Base-by-base conservation (phyloP, 1,140 invertebrate species). In the Drosophila tristis region DNA sequence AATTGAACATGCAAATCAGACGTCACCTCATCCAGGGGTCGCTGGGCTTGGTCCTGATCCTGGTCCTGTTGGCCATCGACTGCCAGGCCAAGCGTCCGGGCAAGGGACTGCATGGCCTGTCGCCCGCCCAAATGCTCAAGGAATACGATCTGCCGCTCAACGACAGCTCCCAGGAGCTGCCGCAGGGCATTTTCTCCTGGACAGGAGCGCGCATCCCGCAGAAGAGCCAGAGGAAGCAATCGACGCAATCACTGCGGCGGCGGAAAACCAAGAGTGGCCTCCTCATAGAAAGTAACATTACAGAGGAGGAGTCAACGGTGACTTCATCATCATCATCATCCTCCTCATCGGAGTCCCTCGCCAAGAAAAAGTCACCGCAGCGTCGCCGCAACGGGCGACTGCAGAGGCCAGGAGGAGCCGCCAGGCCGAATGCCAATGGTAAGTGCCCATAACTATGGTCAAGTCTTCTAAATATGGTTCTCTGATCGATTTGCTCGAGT, bases 231-330 rank as follows among this genome's bases (percentile, higher is more conserved):
- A 11, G 43, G 35, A 59, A 62, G 50, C 50, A 25, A 6, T 42
- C 44, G 23, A 31, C 31, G 0, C 48, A 71, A 23, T 71, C 61
- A 49, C 16, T 60, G 8, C 67, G 84, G 3, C 72, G 84, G 25
- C 84, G 81, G 54, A 89, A 89, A 90, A 89, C 84, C 62, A 89
- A 89, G 77, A 89, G 84, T 90, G 84, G 84, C 60, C 85, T 89
- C 13, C 63, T 89, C 48, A 89, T 89, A 61, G 84, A 87, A 87
- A 89, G 84, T 87, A 87, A 87, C 50, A 89, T 89, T 44, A 59
- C 72, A 23, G 79, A 72, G 25, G 85, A 78, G 42, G 61, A 67
- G 11, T 16, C 60, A 7, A 26, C 55, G 15, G 26, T 64, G 47
- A 20, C 47, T n/a, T 51, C 53, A 55, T 54, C 59, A 4, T 35